These are phyloP conservation scores for Thamnaconus septentrionalis DNA, from an alignment of 2,113 vertebrate genomes.

Conservation along the genomic window DNA sequence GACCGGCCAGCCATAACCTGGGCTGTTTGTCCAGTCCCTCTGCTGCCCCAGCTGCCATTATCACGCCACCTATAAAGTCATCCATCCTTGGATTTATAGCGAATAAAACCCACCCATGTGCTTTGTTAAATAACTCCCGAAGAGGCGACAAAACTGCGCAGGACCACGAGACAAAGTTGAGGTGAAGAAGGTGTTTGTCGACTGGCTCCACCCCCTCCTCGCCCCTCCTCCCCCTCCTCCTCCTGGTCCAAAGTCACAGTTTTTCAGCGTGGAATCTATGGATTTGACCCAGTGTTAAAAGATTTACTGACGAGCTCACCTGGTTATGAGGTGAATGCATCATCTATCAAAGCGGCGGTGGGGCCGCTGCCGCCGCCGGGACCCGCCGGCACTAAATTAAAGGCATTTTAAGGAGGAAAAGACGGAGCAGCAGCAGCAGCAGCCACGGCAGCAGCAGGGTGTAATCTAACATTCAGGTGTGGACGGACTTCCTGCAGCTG, in stretches of 20 bases:
- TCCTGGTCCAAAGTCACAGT: not conserved
- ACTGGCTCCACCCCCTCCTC: not conserved
- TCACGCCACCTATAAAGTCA: no score
- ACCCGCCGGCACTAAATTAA: slow-evolving; percentile 21
- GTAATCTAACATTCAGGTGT: no score
- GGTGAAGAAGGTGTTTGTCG: no score
- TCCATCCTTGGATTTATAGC: slow-evolving; percentile 14
- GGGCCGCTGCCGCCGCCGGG: not conserved
- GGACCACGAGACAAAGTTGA: not conserved
- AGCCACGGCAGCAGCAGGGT: not conserved
- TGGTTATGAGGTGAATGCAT: slow-evolving; percentile 30
- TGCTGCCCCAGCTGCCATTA: not conserved
- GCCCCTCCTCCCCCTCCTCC: slow-evolving; percentile 19
- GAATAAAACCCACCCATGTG: slow-evolving; percentile 31
- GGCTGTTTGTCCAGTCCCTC: slow-evolving; percentile 1
- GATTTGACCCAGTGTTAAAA: slow-evolving; percentile 24
- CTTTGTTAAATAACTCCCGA: slow-evolving; percentile 19
- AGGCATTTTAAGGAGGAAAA: slow-evolving; percentile 19
- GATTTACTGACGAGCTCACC: slow-evolving; percentile 31
- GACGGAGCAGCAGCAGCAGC: slow-evolving; percentile 4
- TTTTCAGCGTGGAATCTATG: not conserved
- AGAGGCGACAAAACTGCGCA: not conserved
- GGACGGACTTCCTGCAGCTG: no score
- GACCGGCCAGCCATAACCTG: not conserved
- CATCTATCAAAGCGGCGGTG: slow-evolving; percentile 34